Evolutionary conservation across 2,888 invertebrate genomes (phyloP), one percentile per base, ranked within the genome.

Genomic region (Labia minor): DNA sequence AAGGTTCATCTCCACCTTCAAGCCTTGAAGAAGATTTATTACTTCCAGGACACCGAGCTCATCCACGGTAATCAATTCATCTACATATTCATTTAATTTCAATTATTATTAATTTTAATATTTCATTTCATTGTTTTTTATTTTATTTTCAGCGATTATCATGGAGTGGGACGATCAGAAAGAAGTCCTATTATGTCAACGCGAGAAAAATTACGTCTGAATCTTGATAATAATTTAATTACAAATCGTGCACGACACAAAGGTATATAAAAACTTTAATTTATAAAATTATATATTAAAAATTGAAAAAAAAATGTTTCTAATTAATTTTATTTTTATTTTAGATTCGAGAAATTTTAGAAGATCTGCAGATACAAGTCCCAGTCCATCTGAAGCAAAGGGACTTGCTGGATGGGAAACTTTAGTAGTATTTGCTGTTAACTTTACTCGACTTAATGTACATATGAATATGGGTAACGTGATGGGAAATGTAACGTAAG

Each of bases 391-490:
- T 0, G 86, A 86, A 70, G 80, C 82, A 67, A 85, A 85, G 72
- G 83, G 83, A 68, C 82, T 85, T 70, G 86, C 90, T 1, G 88
- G 93, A 61, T 97, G 97, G 97, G 95, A 97, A 80, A 96, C 97
- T 1, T 80, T 96, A 65, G 97, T 98, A 1, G 81, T 98, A 67
- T 95, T 97, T 80, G 94, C 95, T 0, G 90, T 98, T 61, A 96
- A 97, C 81, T 94, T 98, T 77, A 94, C 95, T 63, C 88, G 92
- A 73, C 83, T 99, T 66, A 96, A 97, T 77, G 93, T 99, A 10
- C 93, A 95, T 76, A 97, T 98, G 90, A 98, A 98, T 78, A 99
- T 99, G 95, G 96, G 97, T 61, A 98, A 98, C 76, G 96, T 98
- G 0, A 98, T 99, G 95, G 98, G 99, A 14, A 96, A 96, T 76